Base-by-base conservation (phyloP, 2,888 invertebrate species). In the Leptarthrus brevirostris region DNA sequence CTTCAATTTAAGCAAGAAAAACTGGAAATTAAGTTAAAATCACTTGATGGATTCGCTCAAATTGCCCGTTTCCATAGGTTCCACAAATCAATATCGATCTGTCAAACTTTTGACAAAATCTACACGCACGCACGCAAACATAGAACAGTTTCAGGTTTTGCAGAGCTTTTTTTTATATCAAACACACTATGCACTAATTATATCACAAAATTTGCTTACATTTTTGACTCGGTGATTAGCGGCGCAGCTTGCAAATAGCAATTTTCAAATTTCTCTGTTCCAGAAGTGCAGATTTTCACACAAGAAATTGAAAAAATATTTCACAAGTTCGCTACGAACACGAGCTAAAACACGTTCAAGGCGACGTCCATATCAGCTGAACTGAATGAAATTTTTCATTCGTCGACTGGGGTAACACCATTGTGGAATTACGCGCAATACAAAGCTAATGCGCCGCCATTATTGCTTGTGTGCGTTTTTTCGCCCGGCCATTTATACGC, bases 321-420 rank as follows among this genome's bases (percentile, higher is more conserved):
- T 58, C 58, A 58, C 58, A 58, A 58, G 58, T 58, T 58, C 58
- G 58, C 12, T 36, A 16, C 58, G 58, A 56, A 58, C 58, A 58
- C 34, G 36, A 58, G 58, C 58, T 40, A 58, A 44, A 49, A 58
- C 58, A 58, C 58, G 56, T 58, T 36, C 58, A 34, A 58, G 18
- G 8, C 18, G 36, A 20, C 36, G 58, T 24, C 58, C 58, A 58
- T 58, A 36, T 58, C 58, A 36, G 34, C 30, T 58, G 58, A 34
- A 12, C 34, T 34, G 56, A 34, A 34, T 12, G 54, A 34, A 18
- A 40, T n/a, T 12, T 40, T 34, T 34, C 56, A 16, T 20, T 14
- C 49, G 44, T 44, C 44, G 3, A 18, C 16, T 12, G 34, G 36
- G 18, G 58, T 30, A 1, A 40, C 34, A 36, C 58, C 20, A 36